These are phyloP conservation scores for Masnerella sp. DNA, from an alignment of 2,888 invertebrate species.

Conservation along the genomic window DNA sequence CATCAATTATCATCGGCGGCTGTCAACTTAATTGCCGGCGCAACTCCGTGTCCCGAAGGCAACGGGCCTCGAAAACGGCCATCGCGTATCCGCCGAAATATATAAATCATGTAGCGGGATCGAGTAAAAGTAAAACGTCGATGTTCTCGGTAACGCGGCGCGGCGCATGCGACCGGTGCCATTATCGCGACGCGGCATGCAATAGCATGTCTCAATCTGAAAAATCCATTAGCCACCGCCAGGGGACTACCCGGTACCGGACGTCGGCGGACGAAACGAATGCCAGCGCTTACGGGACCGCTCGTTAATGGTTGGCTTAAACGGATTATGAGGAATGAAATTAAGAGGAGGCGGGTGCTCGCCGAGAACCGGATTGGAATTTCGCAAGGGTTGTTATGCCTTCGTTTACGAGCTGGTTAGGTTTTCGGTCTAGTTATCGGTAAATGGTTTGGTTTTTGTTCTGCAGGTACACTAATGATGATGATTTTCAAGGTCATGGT, in stretches of 20 bases:
- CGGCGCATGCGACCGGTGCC: slow-evolving; percentile 58
- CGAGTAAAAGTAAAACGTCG: slow-evolving; percentile 56
- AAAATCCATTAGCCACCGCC: slow-evolving; percentile 73
- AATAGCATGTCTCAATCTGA: slow-evolving; percentile 71
- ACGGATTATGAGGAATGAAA: slow-evolving; percentile 73
- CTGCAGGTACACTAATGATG: too few species aligned
- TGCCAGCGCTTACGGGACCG: slow-evolving; percentile 46
- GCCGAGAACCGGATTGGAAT: slow-evolving; percentile 49
- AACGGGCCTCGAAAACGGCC: slow-evolving; percentile 35
- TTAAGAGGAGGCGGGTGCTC: slow-evolving; percentile 70
- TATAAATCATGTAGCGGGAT: slow-evolving; percentile 54
- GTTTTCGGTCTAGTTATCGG: slow-evolving; percentile 21
- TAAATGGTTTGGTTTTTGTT: slow-evolving; percentile 20
- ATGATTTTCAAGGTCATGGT: too few species aligned
- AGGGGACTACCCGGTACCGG: slow-evolving; percentile 52
- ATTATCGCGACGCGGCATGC: slow-evolving; percentile 63
- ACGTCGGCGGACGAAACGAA: slow-evolving; percentile 49
- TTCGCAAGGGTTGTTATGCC: slow-evolving; percentile 42
- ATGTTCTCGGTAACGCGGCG: slow-evolving; percentile 55
- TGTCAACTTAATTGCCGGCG: slow-evolving; percentile 54
- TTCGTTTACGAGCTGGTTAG: slow-evolving; percentile 28
- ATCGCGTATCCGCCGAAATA: slow-evolving; percentile 47
- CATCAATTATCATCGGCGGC: slow-evolving; percentile 53
- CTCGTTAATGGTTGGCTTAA: slow-evolving; percentile 72
- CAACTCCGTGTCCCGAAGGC: slow-evolving; percentile 42